These are phyloP conservation scores for Andrena trimmerana DNA, from an alignment of 2,888 invertebrate species.

Conservation along the genomic window DNA sequence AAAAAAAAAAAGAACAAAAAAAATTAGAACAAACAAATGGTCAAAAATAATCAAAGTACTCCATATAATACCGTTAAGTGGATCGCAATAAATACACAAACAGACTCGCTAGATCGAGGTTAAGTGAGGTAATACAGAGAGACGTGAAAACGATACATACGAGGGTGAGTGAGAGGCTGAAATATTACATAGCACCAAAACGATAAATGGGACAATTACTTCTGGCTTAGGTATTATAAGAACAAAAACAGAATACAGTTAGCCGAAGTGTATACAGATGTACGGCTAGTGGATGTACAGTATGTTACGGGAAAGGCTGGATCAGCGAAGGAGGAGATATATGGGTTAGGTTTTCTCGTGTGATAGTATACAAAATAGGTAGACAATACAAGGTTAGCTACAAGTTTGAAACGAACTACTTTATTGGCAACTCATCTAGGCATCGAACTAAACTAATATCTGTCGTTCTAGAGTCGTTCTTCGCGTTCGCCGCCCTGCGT, in stretches of 20 bases:
- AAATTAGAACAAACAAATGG: conserved; percentile 8
- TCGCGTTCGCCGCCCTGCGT: conserved; percentile 64
- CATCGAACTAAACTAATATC: conserved; percentile 84
- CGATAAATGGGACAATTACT: conserved; percentile 67
- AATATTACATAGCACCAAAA: conserved; percentile 74
- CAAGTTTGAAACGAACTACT: conserved; percentile 85
- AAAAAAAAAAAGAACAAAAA: background rate
- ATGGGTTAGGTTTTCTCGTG: conserved; percentile 7
- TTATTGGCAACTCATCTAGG: conserved; percentile 85
- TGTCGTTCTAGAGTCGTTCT: conserved; percentile 76
- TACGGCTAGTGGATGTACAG: background rate
- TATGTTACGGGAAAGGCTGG: background rate
- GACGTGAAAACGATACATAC: conserved; percentile 26
- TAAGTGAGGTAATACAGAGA: conserved; percentile 27
- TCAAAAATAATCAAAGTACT: conserved; percentile 12
- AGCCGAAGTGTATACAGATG: conserved; percentile 26
- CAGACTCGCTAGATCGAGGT: conserved; percentile 18
- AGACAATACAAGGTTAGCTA: conserved; percentile 85
- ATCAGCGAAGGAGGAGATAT: conserved; percentile 11
- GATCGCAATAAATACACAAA: conserved; percentile 29
- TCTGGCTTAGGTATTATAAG: conserved; percentile 65
- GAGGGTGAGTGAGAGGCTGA: conserved; percentile 41
- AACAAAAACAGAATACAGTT: conserved; percentile 16
- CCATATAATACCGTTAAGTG: background rate
- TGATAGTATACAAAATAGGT: conserved; percentile 81